phyloP scores from a whole-genome alignment of 1,140 invertebrate genomes.

The Pseudomyrmex concolor region DNA sequence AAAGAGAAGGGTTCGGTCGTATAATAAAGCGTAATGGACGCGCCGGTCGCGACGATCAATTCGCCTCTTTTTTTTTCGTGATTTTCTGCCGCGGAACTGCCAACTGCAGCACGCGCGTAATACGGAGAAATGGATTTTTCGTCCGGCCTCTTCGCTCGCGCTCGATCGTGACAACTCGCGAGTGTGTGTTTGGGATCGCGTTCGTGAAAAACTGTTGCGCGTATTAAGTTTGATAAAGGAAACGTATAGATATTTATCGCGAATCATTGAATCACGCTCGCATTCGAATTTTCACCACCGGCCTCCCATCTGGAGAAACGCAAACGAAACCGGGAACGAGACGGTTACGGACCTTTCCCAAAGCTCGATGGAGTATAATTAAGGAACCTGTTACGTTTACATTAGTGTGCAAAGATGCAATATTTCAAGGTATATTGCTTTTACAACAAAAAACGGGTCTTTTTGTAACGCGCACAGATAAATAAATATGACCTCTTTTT shows the following conservation, averaged over 20 bases:
- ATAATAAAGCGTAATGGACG: conserved; percentile 82
- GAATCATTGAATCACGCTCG: conserved; percentile 12
- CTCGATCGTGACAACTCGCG: conserved; percentile 2
- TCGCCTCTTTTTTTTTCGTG: conserved; percentile 75
- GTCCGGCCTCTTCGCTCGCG: conserved; percentile 26
- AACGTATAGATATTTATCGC: conserved; percentile 31
- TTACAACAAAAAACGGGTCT: not conserved
- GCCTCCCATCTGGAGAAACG: too few species aligned
- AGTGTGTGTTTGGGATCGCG: not conserved
- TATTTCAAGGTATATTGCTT: conserved; percentile 12
- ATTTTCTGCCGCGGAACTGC: conserved; percentile 66
- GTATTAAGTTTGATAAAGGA: conserved; percentile 25
- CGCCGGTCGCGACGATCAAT: conserved; percentile 76
- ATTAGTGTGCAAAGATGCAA: conserved; percentile 16
- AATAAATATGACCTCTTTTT: too few species aligned
- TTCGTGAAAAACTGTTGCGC: conserved; percentile 37
- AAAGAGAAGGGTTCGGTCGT: conserved; percentile 71
- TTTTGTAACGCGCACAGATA: not conserved
- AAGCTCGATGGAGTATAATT: conserved; percentile 40
- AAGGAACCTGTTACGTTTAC: conserved; percentile 35
- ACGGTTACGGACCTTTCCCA: not conserved
- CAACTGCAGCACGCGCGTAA: conserved; percentile 55
- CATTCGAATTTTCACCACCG: conserved; percentile 14
- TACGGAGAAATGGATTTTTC: conserved; percentile 60
- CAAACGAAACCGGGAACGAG: not conserved